A percentile compares a stretch with the other conserved stretches of the same genome.
Conservation (phyloP, 2,797 vertebrate species). For the Streptopelia turtur region DNA sequence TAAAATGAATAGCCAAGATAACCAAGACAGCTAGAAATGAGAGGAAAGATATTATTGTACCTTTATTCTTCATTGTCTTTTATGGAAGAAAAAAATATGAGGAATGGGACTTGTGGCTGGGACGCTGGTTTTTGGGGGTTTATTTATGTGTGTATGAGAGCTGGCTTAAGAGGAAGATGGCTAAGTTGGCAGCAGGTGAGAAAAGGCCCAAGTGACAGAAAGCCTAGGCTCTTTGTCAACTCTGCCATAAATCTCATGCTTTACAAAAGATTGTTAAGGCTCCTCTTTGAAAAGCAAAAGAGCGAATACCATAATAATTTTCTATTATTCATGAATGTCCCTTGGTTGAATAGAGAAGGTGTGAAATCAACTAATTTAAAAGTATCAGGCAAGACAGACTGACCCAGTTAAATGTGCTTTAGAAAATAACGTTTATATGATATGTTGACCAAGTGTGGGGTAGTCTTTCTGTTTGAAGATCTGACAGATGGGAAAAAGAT, state of each 20-base stretch:
- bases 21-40: background rate
- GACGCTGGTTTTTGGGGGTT: too few species aligned
- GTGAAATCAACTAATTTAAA: background rate
- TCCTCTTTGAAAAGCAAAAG: background rate
- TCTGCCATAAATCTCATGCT: background rate
- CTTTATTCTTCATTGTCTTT: background rate
- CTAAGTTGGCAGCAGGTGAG: background rate
- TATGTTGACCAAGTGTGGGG: background rate
- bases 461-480: background rate
- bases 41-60: background rate
- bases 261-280: background rate
- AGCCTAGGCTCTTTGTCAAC: background rate
- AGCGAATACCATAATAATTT: background rate
- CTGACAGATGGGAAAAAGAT: slow-evolving; percentile 15
- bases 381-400: background rate
- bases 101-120: background rate
- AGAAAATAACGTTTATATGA: background rate
- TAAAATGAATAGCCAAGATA: background rate
- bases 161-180: background rate
- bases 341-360: background rate
- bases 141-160: background rate
- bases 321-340: background rate
- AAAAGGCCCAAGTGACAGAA: background rate
- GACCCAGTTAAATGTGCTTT: background rate
- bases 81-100: background rate